Conservation (phyloP, 2,797 vertebrate species). For the Telmatherina bonti region DNA sequence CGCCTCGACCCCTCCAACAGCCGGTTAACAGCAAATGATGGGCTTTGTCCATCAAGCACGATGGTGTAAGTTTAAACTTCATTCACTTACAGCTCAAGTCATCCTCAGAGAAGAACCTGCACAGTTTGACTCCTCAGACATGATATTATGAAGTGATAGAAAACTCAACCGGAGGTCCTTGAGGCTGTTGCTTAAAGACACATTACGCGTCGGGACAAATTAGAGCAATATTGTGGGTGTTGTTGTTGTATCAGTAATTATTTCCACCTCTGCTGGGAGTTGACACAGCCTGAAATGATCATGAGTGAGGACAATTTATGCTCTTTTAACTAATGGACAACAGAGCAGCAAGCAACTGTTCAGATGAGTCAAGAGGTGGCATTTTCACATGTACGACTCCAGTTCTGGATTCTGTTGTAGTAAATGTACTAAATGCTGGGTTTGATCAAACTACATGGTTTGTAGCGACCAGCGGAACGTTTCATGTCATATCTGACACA, state of each 20-base stretch:
- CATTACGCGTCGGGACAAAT: slow-evolving; percentile 30
- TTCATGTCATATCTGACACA: neutral
- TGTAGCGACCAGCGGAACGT: neutral
- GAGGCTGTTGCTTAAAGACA: slow-evolving; percentile 27
- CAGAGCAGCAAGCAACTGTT: neutral
- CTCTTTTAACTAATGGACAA: slow-evolving; percentile 9
- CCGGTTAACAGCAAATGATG: neutral
- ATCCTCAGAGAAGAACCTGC: neutral
- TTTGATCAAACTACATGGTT: too few species aligned
- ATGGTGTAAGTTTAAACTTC: slow-evolving; percentile 1
- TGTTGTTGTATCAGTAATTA: slow-evolving; percentile 26
- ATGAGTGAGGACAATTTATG: slow-evolving; percentile 8
- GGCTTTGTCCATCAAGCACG: slow-evolving; percentile 1
- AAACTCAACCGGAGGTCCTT: slow-evolving; percentile 24
- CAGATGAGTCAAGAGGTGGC: neutral
- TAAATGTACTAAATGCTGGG: neutral
- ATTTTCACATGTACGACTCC: neutral
- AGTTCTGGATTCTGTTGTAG: neutral
- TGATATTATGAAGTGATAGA: slow-evolving; percentile 2
- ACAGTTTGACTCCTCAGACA: slow-evolving; percentile 8
- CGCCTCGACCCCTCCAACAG: neutral
- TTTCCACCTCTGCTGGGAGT: slow-evolving; percentile 15
- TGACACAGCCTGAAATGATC: slow-evolving; percentile 23
- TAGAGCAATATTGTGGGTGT: slow-evolving; percentile 9
- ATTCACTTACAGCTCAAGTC: slow-evolving; percentile 1